These are phyloP conservation scores for Plagodis pulveraria DNA, from an alignment of 2,888 invertebrate genomes.

Conservation along the genomic window DNA sequence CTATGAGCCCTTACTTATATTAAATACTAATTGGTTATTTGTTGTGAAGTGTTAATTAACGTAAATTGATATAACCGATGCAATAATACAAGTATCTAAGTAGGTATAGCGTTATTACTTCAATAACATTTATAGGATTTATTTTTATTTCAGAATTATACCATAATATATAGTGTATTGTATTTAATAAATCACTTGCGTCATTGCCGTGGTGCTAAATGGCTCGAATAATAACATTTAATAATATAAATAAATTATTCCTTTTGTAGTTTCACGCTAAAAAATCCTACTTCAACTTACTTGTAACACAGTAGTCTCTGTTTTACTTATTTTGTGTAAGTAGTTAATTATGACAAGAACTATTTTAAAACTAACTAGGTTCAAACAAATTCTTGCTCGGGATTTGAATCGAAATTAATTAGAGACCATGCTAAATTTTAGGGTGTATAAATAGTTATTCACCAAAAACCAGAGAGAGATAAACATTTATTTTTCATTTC, in stretches of 20 bases:
- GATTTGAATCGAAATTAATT: too few relatives aligned
- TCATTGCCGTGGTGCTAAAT: neutral
- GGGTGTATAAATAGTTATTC: too few relatives aligned
- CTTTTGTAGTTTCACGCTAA: too few relatives aligned
- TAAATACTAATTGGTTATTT: slow-evolving; percentile 36
- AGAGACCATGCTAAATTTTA: too few relatives aligned
- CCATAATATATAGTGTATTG: neutral
- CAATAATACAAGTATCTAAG: slow-evolving; percentile 30
- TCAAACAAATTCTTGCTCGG: too few relatives aligned
- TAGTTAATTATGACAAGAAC: too few relatives aligned
- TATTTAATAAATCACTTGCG: neutral
- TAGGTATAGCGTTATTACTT: slow-evolving; percentile 13
- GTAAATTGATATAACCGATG: slow-evolving; percentile 34
- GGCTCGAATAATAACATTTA: neutral
- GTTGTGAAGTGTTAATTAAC: slow-evolving; percentile 36
- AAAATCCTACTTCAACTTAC: too few relatives aligned
- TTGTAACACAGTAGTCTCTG: too few relatives aligned
- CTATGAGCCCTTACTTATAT: slow-evolving; percentile 17
- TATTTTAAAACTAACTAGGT: too few relatives aligned
- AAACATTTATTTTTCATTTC: neutral
- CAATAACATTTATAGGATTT: slow-evolving; percentile 18
- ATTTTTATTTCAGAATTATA: slow-evolving; percentile 33
- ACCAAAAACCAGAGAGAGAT: too few relatives aligned
- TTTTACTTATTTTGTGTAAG: too few relatives aligned
- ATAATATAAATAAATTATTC: too few relatives aligned